Evolutionary conservation across 2,113 vertebrate species (phyloP).

Genomic region (Pipra filicauda): DNA sequence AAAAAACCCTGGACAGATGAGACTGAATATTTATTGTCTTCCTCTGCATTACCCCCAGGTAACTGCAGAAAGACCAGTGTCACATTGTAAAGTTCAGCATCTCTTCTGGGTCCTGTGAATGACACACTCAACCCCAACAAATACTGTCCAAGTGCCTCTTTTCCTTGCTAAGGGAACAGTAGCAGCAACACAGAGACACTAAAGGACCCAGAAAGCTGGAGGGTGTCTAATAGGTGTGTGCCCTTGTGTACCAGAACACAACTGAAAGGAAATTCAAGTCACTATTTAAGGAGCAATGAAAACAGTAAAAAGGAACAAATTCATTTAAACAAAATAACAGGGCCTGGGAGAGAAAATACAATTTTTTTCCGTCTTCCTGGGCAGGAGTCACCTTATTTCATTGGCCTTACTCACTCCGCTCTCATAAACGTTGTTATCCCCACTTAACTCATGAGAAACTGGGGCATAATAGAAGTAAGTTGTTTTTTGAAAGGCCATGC

Average conservation of each 20-base stretch:
- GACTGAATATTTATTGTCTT: not conserved
- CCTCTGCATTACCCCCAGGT: not conserved
- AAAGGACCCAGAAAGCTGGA: not conserved
- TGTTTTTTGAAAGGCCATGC: slow-evolving; percentile 2
- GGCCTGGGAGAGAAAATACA: not conserved
- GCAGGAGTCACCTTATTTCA: not conserved
- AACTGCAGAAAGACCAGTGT: not conserved
- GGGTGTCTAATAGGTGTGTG: not conserved
- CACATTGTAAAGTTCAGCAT: not conserved
- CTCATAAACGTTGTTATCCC: not conserved
- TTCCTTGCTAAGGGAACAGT: not conserved
- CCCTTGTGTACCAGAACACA: not conserved
- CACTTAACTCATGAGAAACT: slow-evolving; percentile 41
- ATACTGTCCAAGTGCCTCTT: not conserved
- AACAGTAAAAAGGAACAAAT: slow-evolving; percentile 12
- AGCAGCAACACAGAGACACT: not conserved
- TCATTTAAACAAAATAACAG: slow-evolving; percentile 11
- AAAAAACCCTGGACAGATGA: not conserved
- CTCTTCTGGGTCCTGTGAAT: not conserved
- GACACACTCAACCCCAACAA: not conserved
- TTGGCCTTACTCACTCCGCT: not conserved
- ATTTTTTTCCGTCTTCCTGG: not conserved
- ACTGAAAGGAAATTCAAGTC: slow-evolving; percentile 8
- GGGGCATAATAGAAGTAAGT: not conserved
- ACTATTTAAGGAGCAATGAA: slow-evolving; percentile 7